Conservation (phyloP, 1,140 invertebrate species). For the Cydia fagiglandana region DNA sequence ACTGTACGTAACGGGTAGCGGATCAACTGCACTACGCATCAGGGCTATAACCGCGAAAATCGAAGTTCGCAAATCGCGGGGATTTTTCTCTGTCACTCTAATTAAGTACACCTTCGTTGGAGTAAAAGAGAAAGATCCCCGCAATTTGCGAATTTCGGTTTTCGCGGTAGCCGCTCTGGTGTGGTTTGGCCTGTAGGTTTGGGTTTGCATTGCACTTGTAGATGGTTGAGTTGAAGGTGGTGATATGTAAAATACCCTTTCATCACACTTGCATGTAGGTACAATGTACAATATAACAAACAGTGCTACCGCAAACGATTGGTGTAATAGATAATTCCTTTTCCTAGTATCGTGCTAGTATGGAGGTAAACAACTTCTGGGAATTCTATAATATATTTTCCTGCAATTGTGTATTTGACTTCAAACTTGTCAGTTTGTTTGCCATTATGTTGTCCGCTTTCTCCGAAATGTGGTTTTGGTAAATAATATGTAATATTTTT, state of each 20-base stretch:
- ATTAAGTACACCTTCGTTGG: no score
- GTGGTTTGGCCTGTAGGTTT: neutral
- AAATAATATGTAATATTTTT: neutral
- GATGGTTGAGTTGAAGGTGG: slow-evolving; percentile 6
- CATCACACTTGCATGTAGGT: neutral
- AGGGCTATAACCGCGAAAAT: no score
- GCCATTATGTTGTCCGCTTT: neutral
- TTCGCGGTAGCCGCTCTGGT: no score
- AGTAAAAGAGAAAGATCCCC: no score
- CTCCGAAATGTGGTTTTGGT: neutral
- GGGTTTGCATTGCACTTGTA: slow-evolving; percentile 8
- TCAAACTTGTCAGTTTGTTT: neutral
- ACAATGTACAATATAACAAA: neutral
- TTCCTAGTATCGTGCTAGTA: neutral
- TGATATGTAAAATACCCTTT: neutral
- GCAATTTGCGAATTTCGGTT: no score
- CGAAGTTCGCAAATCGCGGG: no score
- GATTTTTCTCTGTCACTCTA: no score
- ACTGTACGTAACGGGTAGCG: no score
- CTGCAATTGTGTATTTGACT: neutral
- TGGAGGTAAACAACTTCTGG: neutral
- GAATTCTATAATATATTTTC: neutral
- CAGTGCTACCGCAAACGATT: neutral
- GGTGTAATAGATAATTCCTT: neutral
- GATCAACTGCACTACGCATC: no score